Conservation (phyloP, 2,113 vertebrate genomes). For the Strix uralensis region DNA sequence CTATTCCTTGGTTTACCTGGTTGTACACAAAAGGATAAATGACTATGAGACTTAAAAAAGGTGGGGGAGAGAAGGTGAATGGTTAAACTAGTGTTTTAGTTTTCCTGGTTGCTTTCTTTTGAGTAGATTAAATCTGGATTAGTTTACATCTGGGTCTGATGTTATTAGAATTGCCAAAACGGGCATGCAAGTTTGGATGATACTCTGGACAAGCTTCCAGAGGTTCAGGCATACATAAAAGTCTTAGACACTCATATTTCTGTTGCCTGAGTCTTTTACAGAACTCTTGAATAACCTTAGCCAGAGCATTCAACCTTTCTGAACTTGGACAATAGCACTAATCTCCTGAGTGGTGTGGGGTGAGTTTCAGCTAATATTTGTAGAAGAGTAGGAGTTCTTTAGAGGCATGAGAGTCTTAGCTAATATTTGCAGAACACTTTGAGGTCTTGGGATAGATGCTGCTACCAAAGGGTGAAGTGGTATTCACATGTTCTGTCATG, state of each 20-base stretch:
- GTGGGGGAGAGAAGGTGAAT: background rate
- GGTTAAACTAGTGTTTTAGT: background rate
- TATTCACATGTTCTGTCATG: slow-evolving; percentile 53
- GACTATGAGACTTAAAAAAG: background rate
- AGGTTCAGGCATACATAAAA: background rate
- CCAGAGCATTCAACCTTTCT: background rate
- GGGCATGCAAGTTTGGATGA: background rate
- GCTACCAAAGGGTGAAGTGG: slow-evolving; percentile 51
- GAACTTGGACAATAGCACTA: background rate
- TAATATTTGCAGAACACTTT: slow-evolving; percentile 52
- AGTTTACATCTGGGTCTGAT: background rate
- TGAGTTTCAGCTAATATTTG: slow-evolving; percentile 50
- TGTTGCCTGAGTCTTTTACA: background rate
- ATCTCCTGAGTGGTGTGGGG: background rate
- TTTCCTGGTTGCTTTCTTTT: background rate
- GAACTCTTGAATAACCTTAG: background rate
- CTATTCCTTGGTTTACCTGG: background rate
- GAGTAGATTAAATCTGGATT: background rate
- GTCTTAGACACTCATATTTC: background rate
- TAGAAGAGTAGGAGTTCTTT: slow-evolving; percentile 24
- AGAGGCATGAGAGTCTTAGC: slow-evolving; percentile 1
- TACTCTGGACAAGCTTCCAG: background rate
- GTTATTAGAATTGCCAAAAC: background rate
- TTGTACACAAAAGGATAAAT: background rate
- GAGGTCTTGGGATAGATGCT: slow-evolving; percentile 34